Base-by-base conservation (phyloP, 2,797 vertebrate species). In the Hyperoplus immaculatus region DNA sequence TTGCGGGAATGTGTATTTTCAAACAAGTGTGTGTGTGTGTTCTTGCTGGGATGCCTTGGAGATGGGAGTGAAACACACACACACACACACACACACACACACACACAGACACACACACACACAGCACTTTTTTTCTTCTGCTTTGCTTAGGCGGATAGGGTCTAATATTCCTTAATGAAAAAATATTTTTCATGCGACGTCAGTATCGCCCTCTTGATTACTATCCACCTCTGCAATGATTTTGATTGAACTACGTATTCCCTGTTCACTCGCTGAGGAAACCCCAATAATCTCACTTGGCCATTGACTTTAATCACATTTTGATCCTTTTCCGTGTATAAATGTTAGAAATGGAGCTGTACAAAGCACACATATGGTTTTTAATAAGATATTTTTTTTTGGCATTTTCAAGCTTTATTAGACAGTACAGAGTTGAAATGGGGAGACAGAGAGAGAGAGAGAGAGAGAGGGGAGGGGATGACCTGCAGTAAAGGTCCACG, bases 1-100 rank as follows among this genome's bases (percentile, higher is more conserved):
- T 21, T 21, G 72, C 83, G 83, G 77, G 85, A 81, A 81, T 83
- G 88, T 91, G 89, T 88, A 15, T 92, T 92, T 90, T 21, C 21
- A 21, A 21, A 1, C 21, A 21, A 21, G 21, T 21, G 21, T 21
- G 21, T 21, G 21, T 21, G 21, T 29, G 29, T 29, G 29, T 29
- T 29, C 29, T 29, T 29, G 29, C 29, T 29, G 29, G 3, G 29
- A 29, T 29, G 29, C 29, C 21, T 21, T 21, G 2, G 21, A 21
- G 21, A 21, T 21, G 21, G 1, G 1, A 21, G 21, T 21, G 21
- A 21, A 21, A 21, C 21, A 21, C 21, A 21, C 21, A 21, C 21
- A 21, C 21, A 21, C 21, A 21, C 21, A 21, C 21, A 21, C 21
- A 21, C 21, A 21, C 21, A 21, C 21, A 21, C 21, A 21, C 21